Evolutionary conservation across 2,113 vertebrate genomes (phyloP), one percentile per base, ranked within the genome.

Genomic region (Nyctereutes procyonoides): DNA sequence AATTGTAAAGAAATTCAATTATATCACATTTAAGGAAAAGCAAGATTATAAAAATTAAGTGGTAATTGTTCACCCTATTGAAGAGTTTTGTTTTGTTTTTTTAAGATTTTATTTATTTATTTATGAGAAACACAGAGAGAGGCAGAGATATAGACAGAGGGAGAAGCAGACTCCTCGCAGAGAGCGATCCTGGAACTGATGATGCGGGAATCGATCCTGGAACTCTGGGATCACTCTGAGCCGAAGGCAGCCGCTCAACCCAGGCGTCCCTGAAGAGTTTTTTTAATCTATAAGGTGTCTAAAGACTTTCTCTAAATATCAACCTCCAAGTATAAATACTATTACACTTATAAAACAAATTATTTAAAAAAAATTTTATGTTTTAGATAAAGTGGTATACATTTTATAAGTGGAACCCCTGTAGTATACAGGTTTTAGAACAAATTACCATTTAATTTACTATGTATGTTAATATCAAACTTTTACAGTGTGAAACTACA

Each of bases 401-500:
- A 77, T 90, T 96, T 89, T 85, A 20, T 63, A 95, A 88, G 10
- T 58, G 8, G 80, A 92, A 67, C n/a, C 2, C 74, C 56, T 74
- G 20, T 65, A 69, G 38, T 58, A 95, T 17, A 74, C 6, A 53
- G 20, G 22, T 51, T 97, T 97, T 71, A 87, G 12, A 73, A 79
- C 14, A 89, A 93, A 92, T 83, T 55, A 79, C 32, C 53, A 74
- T 30, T 96, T 83, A 84, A n/a, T 93, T 89, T 95, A 63, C 12
- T 65, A 69, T 55, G 28, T 85, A 77, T 65, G 55, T 88, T 93
- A 95, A 73, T 26, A 60, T 28, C 22, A 93, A 8, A 77, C 12
- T 92, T 96, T 87, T 90, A 96, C 8, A 77, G 67, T n/a, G 60
- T 38, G 90, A 93, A 91, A 32, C 51, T 90, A 63, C 8, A 92